Base-by-base conservation (phyloP, 2,888 invertebrate species). In the Latrodectus elegans region DNA sequence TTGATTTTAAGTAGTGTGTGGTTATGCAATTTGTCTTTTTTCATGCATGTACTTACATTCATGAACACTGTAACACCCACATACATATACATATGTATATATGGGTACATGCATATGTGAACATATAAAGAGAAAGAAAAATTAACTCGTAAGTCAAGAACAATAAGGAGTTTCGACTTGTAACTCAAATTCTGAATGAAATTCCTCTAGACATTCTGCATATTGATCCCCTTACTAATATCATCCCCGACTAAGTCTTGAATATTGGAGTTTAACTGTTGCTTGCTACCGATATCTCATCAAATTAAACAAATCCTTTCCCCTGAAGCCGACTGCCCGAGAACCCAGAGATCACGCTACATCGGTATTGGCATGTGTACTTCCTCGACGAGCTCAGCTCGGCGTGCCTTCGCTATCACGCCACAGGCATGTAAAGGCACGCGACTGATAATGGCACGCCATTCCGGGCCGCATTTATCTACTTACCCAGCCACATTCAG, bases 261-360 rank as follows among this genome's bases (percentile, higher is more conserved):
- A 60, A 60, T 60, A 60, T 60, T 60, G 60, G 60, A 60, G 67
- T 49, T 82, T 76, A 84, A 84, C 84, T 84, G 84, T 78, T 84
- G 72, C 84, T 64, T 70, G 38, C 53, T 65, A 17, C 73, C 84
- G 71, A 77, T 84, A 84, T 55, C 84, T 84, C 78, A 84, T 84
- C 84, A 84, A 78, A 84, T 78, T 78, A 84, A 71, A 77, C 78
- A 84, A 84, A 78, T 84, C 84, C 77, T 26, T 52, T 72, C 77
- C 70, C 38, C 38, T 14, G 51, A 74, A 81, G 67, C 81, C 53
- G 49, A 74, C 73, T 73, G 65, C 65, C 77, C 68, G 51, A 49
- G 76, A 38, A 49, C 60, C 64, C 51, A 38, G 71, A 22, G 55
- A 51, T 26, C 84, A 84, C 84, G 84, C 77, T 72, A 84, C 73